phyloP scores from a whole-genome alignment of 2,888 invertebrate genomes.

The Hemistola chrysoprasaria region DNA sequence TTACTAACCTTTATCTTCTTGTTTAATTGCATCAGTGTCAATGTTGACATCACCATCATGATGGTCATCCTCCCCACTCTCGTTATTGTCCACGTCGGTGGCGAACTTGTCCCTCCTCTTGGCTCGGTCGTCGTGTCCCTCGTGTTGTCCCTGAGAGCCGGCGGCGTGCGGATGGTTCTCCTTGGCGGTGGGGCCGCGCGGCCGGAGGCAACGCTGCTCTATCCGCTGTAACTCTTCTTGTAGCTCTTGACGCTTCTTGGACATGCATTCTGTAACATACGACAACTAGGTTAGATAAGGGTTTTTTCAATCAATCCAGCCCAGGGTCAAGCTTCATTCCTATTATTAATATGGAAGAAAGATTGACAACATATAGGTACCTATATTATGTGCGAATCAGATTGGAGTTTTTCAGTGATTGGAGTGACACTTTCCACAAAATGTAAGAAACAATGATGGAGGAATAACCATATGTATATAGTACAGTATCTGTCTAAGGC shows the following conservation, averaged over 20 bases:
- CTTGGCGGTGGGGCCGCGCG: conserved; percentile 51
- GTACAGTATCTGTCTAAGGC: too few species aligned
- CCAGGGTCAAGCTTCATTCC: too few species aligned
- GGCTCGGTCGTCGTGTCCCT: conserved; percentile 24
- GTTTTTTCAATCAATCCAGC: too few species aligned
- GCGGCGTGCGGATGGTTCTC: conserved; percentile 53
- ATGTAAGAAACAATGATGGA: too few species aligned
- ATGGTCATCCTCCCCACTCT: conserved; percentile 67
- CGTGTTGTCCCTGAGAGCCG: conserved; percentile 52
- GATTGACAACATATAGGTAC: too few species aligned
- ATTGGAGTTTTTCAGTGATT: too few species aligned
- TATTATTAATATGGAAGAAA: too few species aligned
- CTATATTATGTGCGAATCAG: too few species aligned
- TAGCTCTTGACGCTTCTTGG: conserved; percentile 83
- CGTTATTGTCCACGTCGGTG: conserved; percentile 55
- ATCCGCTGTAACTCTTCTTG: conserved; percentile 85
- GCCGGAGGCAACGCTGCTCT: conserved; percentile 76
- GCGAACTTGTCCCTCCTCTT: background rate
- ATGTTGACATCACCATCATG: conserved; percentile 40
- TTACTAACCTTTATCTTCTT: conserved; percentile 5
- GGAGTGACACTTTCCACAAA: too few species aligned
- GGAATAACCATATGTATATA: too few species aligned
- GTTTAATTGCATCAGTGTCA: conserved; percentile 16
- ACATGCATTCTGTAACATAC: conserved; percentile 80
- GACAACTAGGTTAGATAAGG: too few species aligned